Conservation (phyloP, 2,797 vertebrate genomes). For the Sebastes elongatus region DNA sequence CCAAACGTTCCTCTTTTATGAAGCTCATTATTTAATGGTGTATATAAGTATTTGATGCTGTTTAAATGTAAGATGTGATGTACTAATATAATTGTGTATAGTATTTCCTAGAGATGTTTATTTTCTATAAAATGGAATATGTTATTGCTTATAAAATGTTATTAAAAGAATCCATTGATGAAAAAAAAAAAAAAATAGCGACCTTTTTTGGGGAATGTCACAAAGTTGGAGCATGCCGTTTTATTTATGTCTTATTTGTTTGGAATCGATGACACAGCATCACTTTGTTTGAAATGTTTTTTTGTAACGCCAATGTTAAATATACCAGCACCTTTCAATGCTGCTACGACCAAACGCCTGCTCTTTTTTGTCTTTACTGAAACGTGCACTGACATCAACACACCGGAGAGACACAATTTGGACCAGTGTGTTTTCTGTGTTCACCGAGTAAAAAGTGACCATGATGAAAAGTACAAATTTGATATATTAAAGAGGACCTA, state of each 20-base stretch:
- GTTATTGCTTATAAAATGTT: slow-evolving; percentile 90
- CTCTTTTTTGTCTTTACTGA: slow-evolving; percentile 73
- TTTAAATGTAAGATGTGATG: slow-evolving; percentile 92
- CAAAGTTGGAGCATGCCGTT: slow-evolving; percentile 76
- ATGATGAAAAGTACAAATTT: no score
- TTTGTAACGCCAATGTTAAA: slow-evolving; percentile 85
- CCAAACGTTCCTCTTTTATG: slow-evolving; percentile 78
- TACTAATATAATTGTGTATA: slow-evolving; percentile 92
- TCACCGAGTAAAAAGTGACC: background rate
- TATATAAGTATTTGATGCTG: slow-evolving; percentile 90
- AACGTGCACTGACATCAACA: slow-evolving; percentile 37
- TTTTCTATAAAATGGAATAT: slow-evolving; percentile 91
- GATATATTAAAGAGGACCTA: no score
- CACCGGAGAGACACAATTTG: background rate
- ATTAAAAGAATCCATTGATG: slow-evolving; percentile 85
- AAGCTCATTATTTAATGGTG: slow-evolving; percentile 85
- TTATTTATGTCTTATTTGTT: slow-evolving; percentile 77
- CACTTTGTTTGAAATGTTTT: slow-evolving; percentile 83
- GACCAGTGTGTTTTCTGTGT: background rate
- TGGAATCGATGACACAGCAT: slow-evolving; percentile 79
- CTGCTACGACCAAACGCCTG: slow-evolving; percentile 74
- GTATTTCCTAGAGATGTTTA: slow-evolving; percentile 93
- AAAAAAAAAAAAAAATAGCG: slow-evolving; percentile 59
- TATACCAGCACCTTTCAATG: slow-evolving; percentile 85
- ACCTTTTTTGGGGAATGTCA: slow-evolving; percentile 82